Conservation (phyloP, 2,113 vertebrate species). For the Amphiprion ocellaris region DNA sequence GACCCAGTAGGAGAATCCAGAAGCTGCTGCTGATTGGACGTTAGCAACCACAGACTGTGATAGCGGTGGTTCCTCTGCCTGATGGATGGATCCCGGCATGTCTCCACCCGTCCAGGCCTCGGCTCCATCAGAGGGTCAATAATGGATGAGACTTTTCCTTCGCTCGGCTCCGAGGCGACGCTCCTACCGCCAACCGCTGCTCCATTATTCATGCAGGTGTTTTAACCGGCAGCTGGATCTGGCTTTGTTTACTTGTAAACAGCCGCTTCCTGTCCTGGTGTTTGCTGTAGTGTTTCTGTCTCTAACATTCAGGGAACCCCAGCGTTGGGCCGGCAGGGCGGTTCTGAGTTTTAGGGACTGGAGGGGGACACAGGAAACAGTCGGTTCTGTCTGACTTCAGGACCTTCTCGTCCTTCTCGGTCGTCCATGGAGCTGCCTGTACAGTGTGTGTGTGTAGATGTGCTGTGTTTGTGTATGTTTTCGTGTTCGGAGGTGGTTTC, state of each 20-base stretch:
- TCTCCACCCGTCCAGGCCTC: constrained; percentile 38
- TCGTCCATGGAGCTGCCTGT: constrained; percentile 30
- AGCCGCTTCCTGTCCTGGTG: background rate
- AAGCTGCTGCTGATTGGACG: constrained; percentile 23
- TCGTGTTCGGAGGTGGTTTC: background rate
- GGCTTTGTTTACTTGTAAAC: constrained; percentile 56
- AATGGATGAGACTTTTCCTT: constrained; percentile 74
- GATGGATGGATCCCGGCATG: background rate
- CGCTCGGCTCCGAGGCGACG: constrained; percentile 52
- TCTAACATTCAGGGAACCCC: no score
- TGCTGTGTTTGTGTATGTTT: constrained; percentile 31
- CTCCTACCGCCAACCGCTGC: constrained; percentile 67
- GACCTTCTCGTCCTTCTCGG: constrained; percentile 5
- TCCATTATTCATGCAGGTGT: constrained; percentile 81
- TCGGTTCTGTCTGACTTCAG: constrained; percentile 33
- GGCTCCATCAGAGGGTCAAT: constrained; percentile 69
- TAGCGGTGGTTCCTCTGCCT: no score
- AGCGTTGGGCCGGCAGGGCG: no score
- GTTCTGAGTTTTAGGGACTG: background rate
- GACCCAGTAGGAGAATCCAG: constrained; percentile 26
- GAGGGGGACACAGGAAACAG: constrained; percentile 68
- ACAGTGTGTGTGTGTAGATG: constrained; percentile 38
- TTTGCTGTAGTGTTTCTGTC: no score
- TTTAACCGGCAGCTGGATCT: constrained; percentile 55
- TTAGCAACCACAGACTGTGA: no score